Evolutionary conservation across 2,113 vertebrate genomes (phyloP).

Genomic region (rabbit (Oryctolagus cuniculus)): DNA sequence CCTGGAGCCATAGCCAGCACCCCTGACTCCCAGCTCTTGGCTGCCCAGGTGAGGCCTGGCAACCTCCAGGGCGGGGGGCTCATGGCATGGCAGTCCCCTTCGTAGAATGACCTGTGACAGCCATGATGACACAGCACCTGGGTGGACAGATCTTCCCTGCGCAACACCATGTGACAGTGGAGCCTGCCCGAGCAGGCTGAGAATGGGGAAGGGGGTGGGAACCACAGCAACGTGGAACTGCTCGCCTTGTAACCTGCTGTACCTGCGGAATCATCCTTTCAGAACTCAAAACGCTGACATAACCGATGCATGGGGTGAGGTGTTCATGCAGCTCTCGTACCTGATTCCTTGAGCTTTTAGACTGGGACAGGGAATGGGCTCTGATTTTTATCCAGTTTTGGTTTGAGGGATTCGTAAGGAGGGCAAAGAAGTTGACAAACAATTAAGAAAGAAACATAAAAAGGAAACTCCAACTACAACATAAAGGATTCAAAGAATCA

Average conservation of each 20-base stretch:
- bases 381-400: neutral
- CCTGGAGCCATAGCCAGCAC: neutral
- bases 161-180: neutral
- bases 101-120: neutral
- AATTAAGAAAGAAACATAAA: neutral
- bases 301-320: neutral
- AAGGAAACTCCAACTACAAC: constrained; percentile 14
- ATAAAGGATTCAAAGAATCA: neutral
- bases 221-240: neutral
- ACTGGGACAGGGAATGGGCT: neutral
- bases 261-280: neutral
- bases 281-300: neutral
- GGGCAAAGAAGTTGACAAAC: constrained; percentile 4
- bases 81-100: neutral
- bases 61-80: neutral
- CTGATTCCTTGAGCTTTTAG: constrained; percentile 29
- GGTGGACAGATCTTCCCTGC: neutral
- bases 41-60: neutral
- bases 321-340: neutral
- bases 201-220: neutral
- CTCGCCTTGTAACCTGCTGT: neutral
- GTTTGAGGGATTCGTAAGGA: neutral
- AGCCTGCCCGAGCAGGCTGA: too few species aligned
- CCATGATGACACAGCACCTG: neutral
- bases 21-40: neutral